These are phyloP conservation scores for Pseudopodoces humilis DNA, from an alignment of 2,113 vertebrate species.

Conservation along the genomic window DNA sequence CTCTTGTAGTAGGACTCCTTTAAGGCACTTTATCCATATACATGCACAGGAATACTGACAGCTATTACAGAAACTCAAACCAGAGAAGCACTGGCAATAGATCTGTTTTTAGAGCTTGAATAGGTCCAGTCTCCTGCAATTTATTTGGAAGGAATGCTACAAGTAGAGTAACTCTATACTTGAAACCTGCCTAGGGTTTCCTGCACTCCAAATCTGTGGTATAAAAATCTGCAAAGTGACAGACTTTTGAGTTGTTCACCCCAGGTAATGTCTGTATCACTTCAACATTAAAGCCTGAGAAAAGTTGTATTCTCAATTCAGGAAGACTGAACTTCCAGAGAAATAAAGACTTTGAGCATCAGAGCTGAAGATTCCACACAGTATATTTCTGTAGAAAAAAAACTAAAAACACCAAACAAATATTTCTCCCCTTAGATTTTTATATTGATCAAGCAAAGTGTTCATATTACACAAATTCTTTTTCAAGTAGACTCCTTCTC, in stretches of 20 bases:
- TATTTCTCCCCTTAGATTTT: not conserved
- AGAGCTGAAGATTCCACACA: not conserved
- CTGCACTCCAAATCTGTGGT: not conserved
- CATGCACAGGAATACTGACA: not conserved
- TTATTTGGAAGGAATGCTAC: not conserved
- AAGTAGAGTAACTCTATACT: not conserved
- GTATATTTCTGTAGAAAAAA: not conserved
- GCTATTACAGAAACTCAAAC: not conserved
- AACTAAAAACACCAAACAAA: rapidly evolving
- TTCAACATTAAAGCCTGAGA: not conserved
- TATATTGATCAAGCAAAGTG: not conserved
- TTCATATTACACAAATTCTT: not conserved
- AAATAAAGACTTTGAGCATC: not conserved
- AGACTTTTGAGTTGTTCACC: not conserved
- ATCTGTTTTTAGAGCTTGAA: not conserved
- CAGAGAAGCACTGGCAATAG: not conserved
- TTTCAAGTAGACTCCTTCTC: rapidly evolving
- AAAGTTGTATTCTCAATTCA: not conserved
- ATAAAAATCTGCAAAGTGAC: not conserved
- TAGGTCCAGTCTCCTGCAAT: not conserved
- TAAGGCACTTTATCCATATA: not conserved
- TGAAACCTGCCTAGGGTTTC: not conserved
- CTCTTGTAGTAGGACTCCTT: not conserved
- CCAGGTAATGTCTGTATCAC: not conserved
- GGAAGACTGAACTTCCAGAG: not conserved